Conservation (phyloP, 2,888 invertebrate genomes). For the Sphecodes monilicornis region DNA sequence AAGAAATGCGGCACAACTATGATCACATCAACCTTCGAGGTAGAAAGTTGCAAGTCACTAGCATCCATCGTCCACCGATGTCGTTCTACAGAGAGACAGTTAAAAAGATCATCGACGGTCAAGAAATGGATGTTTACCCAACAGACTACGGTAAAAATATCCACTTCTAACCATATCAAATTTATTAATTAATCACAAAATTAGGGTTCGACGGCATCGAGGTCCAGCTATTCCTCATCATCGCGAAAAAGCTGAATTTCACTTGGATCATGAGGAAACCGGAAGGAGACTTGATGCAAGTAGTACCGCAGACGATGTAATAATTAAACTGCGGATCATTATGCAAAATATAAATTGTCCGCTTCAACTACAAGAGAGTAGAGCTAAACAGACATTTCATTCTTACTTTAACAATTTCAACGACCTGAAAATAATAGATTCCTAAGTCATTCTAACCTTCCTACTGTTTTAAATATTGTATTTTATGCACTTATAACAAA, state of each 20-base stretch:
- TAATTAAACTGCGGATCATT: not conserved
- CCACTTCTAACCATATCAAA: too few species aligned
- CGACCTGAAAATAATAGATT: too few species aligned
- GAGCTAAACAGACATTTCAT: too few species aligned
- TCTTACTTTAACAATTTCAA: too few species aligned
- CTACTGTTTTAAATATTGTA: not conserved
- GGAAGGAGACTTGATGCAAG: conserved; percentile 68
- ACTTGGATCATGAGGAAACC: conserved; percentile 76
- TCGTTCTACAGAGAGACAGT: conserved; percentile 71
- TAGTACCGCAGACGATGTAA: not conserved
- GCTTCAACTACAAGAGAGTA: too few species aligned
- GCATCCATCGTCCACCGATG: conserved; percentile 76
- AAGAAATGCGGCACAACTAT: conserved; percentile 60
- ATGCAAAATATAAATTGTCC: not conserved
- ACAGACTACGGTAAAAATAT: conserved; percentile 67
- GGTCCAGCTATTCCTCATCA: conserved; percentile 73
- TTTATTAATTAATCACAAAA: not conserved
- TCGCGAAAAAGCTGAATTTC: conserved; percentile 79
- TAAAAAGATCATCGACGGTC: conserved; percentile 72
- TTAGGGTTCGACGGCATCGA: conserved; percentile 77
- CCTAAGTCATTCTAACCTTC: too few species aligned
- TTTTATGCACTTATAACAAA: too few species aligned
- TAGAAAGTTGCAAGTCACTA: conserved; percentile 71
- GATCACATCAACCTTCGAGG: conserved; percentile 71
- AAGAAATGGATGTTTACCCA: conserved; percentile 69